Evolutionary conservation across 2,888 invertebrate species (phyloP).

Genomic region (Bugulina stolonifera): DNA sequence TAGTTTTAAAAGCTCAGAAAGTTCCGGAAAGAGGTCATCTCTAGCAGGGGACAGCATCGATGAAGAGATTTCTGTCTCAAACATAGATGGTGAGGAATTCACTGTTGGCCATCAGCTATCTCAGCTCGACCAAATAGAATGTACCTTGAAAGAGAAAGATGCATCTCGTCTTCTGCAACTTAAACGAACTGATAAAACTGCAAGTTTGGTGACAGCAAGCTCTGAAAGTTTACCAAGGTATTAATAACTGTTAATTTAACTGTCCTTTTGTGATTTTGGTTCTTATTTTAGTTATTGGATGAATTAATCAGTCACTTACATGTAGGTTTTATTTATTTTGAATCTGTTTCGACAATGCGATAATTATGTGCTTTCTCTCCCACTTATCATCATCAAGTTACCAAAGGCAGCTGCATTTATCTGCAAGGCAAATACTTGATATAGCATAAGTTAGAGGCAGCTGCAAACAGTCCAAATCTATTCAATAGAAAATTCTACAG

Average conservation of each 20-base stretch:
- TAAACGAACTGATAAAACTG: constrained; percentile 1
- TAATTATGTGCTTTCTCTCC: too few relatives aligned
- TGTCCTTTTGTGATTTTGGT: too few relatives aligned
- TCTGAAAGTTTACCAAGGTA: constrained; percentile 48
- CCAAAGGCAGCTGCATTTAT: too few relatives aligned
- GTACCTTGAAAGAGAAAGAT: not conserved
- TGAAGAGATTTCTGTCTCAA: not conserved
- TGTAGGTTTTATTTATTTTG: too few relatives aligned
- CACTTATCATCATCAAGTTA: too few relatives aligned
- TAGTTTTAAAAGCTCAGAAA: not conserved
- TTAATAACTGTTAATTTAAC: not conserved
- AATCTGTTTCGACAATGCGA: too few relatives aligned
- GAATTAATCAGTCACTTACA: too few relatives aligned
- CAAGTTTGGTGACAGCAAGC: constrained; percentile 45
- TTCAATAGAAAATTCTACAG: too few relatives aligned
- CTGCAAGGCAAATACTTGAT: too few relatives aligned
- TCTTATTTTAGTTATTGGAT: too few relatives aligned
- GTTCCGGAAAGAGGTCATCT: not conserved
- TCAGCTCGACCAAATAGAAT: not conserved
- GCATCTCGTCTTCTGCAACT: not conserved
- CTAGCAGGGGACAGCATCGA: not conserved
- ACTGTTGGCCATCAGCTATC: not conserved
- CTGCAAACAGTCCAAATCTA: too few relatives aligned
- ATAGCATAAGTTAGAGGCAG: too few relatives aligned
- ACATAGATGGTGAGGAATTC: not conserved